Percentiles rank a stretch among this genome's conserved stretches.
Conservation (phyloP, 2,888 invertebrate genomes). For the Dysmachus trigonus region DNA sequence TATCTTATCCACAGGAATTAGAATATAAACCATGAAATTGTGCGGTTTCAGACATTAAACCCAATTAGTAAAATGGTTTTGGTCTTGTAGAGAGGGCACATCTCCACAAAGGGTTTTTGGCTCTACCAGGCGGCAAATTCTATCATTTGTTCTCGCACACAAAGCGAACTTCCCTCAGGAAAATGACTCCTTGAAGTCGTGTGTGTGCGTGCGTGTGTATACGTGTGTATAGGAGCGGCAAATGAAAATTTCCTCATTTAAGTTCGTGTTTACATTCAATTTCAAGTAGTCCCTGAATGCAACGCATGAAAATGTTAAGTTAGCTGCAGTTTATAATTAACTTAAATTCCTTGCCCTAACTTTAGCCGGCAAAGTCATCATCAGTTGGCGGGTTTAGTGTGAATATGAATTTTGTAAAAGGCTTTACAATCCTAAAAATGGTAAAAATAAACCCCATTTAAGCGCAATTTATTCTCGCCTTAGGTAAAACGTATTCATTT, state of each 20-base stretch:
- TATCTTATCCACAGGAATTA: constrained; percentile 23
- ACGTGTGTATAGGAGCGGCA: neutral
- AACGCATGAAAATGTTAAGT: neutral
- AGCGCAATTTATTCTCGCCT: too few species aligned
- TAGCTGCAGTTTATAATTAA: neutral
- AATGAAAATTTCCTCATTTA: neutral
- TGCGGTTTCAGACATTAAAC: constrained; percentile 36
- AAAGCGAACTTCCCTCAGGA: neutral
- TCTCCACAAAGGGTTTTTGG: constrained; percentile 6
- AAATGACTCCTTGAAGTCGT: neutral
- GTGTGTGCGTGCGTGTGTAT: neutral
- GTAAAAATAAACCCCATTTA: too few species aligned
- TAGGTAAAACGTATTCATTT: too few species aligned
- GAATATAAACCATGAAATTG: constrained; percentile 41
- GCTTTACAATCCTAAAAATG: too few species aligned
- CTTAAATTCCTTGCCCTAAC: neutral
- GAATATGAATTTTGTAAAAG: neutral
- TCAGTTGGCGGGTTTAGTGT: neutral
- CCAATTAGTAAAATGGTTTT: constrained; percentile 28
- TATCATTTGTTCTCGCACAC: constrained; percentile 1
- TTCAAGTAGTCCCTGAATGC: neutral
- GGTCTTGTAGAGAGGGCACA: neutral
- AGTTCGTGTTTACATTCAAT: neutral
- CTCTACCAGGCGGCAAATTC: neutral
- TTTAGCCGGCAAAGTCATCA: neutral